Evolutionary conservation across 2,113 vertebrate genomes (phyloP).

Genomic region (Toxostoma redivivum): DNA sequence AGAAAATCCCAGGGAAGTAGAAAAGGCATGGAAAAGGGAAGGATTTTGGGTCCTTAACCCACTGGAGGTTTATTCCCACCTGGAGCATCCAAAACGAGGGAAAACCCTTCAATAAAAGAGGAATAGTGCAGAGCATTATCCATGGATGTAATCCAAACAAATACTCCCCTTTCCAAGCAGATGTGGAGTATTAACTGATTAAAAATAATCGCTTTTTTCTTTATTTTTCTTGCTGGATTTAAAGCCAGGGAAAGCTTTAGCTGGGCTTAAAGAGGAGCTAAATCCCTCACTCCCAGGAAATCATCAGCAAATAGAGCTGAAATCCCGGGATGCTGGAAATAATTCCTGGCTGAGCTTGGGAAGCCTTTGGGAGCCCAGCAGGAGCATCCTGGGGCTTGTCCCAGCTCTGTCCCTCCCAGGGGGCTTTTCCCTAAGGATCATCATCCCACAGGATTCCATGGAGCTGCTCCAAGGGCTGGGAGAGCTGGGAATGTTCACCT

Average conservation of each 20-base stretch:
- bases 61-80: not conserved
- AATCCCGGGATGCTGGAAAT: not conserved
- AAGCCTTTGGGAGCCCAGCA: not conserved
- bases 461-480: not conserved
- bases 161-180: not conserved
- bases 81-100: not conserved
- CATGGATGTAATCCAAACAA: not conserved
- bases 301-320: not conserved
- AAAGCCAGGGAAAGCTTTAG: constrained; percentile 40
- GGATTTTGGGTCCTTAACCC: not conserved
- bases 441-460: not conserved
- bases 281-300: not conserved
- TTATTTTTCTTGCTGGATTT: not conserved
- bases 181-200: constrained; percentile 32
- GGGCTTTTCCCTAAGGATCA: not conserved
- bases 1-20: not conserved
- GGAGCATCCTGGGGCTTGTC: not conserved
- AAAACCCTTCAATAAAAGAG: not conserved
- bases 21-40: not conserved
- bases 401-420: not conserved
- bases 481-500: rapidly evolving
- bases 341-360: not conserved
- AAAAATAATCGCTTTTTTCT: constrained; percentile 20
- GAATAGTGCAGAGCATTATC: not conserved
- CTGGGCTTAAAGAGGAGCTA: constrained; percentile 33